A percentile compares a stretch with the other conserved stretches of the same genome.
Evolutionary conservation across 2,797 vertebrate species (phyloP).

Genomic region (Coccyzus lansbergi): DNA sequence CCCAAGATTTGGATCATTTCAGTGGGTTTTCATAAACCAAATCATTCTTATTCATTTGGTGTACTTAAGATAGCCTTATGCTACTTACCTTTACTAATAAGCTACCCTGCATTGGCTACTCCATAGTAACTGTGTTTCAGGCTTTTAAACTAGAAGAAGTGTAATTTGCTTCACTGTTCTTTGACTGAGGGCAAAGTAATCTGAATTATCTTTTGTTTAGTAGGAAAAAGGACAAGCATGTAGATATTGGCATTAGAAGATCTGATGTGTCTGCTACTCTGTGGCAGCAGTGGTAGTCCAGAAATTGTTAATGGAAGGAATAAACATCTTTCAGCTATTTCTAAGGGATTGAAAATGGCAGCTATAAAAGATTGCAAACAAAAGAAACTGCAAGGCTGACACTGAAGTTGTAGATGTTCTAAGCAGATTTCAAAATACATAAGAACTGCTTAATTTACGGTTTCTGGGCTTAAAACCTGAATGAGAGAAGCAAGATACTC

Average conservation of each 20-base stretch:
- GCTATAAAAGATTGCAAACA: background rate
- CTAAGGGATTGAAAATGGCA: background rate
- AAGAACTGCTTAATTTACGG: background rate
- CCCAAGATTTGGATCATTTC: background rate
- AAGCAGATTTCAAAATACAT: background rate
- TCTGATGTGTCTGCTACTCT: background rate
- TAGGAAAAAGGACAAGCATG: background rate
- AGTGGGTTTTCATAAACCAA: background rate
- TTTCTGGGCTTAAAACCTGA: background rate
- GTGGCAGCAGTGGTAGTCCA: background rate
- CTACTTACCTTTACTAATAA: background rate
- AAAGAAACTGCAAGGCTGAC: background rate
- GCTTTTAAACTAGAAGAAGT: background rate
- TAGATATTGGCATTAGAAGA: background rate
- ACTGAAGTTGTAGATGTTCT: background rate
- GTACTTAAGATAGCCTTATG: background rate
- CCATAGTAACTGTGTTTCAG: background rate
- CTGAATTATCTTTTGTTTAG: background rate
- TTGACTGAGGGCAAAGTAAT: background rate
- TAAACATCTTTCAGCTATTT: background rate
- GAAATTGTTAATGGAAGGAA: background rate
- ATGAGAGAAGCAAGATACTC: background rate
- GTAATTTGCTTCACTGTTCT: background rate
- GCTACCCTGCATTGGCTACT: background rate
- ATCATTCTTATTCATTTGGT: background rate